These are phyloP conservation scores for Takifugu rubripes DNA, from an alignment of 2,797 vertebrate genomes.

Conservation along the genomic window DNA sequence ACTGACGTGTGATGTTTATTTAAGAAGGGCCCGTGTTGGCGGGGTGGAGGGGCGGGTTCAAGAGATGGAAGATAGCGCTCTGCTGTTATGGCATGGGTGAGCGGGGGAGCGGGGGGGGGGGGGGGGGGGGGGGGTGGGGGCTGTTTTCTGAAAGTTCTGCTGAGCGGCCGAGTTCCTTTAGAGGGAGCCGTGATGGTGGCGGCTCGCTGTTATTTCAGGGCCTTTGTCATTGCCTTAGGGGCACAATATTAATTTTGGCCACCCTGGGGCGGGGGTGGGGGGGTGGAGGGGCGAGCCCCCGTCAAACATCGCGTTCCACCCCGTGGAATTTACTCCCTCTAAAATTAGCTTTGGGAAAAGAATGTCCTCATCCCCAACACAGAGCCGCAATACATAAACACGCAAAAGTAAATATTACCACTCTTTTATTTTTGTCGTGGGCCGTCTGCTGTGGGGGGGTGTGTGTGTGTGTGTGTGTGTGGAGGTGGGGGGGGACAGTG, in stretches of 20 bases:
- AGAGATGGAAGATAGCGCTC: constrained; percentile 38
- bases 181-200: constrained; percentile 25
- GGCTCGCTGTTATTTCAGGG: constrained; percentile 20
- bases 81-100: constrained; percentile 1
- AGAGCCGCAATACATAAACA: constrained; percentile 31
- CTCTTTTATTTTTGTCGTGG: constrained; percentile 5
- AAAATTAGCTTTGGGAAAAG: constrained; percentile 37
- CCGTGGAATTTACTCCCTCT: constrained; percentile 35
- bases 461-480: too few relatives aligned
- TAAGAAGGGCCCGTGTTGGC: constrained; percentile 31
- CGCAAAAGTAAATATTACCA: constrained; percentile 10
- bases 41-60: constrained; percentile 19
- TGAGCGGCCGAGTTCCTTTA: constrained; percentile 36
- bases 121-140: not conserved
- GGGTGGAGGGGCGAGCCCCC: constrained; percentile 15
- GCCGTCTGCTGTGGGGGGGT: constrained; percentile 1
- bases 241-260: constrained; percentile 13
- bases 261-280: not conserved
- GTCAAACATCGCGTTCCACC: constrained; percentile 22
- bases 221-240: not conserved
- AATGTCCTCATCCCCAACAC: constrained; percentile 2
- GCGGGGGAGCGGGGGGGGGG: not conserved
- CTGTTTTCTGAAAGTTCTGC: constrained; percentile 20
- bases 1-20: constrained; percentile 61
- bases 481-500: not conserved